phyloP scores from a whole-genome alignment of 1,140 invertebrate genomes.

The Dreissena rostriformis region DNA sequence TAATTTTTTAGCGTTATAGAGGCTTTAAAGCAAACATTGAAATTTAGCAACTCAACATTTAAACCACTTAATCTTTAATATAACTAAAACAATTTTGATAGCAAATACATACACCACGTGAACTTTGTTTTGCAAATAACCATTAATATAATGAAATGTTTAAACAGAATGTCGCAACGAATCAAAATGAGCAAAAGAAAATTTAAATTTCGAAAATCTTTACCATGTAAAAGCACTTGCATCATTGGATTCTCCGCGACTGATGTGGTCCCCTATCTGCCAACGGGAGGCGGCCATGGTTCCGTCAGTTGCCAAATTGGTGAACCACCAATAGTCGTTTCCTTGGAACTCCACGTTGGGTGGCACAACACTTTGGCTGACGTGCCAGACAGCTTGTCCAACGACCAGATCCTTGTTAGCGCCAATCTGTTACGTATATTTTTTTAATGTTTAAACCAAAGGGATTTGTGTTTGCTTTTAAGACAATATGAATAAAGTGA shows the following conservation, averaged over 20 bases:
- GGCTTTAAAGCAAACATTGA: background rate
- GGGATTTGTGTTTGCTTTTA: too few species aligned
- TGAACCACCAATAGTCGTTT: constrained; percentile 33
- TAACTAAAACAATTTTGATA: background rate
- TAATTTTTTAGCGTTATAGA: too few species aligned
- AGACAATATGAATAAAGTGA: too few species aligned
- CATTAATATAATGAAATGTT: background rate
- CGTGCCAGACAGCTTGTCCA: constrained; percentile 8
- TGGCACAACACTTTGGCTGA: background rate
- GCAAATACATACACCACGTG: background rate
- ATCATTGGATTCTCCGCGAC: background rate
- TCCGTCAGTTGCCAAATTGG: background rate
- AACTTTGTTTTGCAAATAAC: background rate
- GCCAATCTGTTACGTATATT: background rate
- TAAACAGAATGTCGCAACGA: background rate
- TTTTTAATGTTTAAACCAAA: too few species aligned
- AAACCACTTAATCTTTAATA: background rate
- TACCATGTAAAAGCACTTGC: background rate
- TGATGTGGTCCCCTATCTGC: constrained; percentile 14
- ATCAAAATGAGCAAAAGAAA: background rate
- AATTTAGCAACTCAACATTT: background rate
- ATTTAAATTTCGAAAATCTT: background rate
- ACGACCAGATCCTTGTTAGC: background rate
- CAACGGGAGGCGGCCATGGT: background rate
- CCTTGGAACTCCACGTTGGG: background rate